Evolutionary conservation across 2,888 invertebrate species (phyloP).

Genomic region (Timema podura): DNA sequence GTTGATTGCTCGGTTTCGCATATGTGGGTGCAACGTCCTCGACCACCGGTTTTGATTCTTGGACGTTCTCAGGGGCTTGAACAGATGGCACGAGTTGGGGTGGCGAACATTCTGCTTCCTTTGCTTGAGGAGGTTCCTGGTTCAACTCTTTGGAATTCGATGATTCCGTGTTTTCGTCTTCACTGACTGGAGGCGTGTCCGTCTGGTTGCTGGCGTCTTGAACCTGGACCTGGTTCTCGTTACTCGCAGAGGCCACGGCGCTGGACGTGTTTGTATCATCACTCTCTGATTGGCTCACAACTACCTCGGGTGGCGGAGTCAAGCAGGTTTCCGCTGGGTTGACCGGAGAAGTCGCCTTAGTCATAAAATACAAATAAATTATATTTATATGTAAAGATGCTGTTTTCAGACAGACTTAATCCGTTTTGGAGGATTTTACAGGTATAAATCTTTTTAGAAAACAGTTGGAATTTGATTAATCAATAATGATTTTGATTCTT

Average conservation of each 20-base stretch:
- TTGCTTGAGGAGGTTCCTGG: too few species aligned
- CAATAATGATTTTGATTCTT: too few species aligned
- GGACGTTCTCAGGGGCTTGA: too few species aligned
- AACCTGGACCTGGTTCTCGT: conserved; percentile 43
- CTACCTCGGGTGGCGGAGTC: conserved; percentile 59
- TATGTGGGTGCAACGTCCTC: too few species aligned
- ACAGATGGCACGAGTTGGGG: too few species aligned
- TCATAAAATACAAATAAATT: neutral
- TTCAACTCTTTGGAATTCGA: too few species aligned
- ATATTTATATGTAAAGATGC: neutral
- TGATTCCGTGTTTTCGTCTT: conserved; percentile 50
- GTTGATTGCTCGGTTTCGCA: conserved; percentile 38
- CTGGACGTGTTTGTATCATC: conserved; percentile 18
- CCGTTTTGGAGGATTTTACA: too few species aligned
- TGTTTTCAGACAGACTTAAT: neutral
- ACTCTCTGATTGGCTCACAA: conserved; percentile 39
- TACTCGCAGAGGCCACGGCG: neutral
- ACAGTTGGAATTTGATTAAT: too few species aligned
- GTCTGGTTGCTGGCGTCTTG: conserved; percentile 83
- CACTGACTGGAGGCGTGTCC: conserved; percentile 65
- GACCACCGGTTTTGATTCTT: too few species aligned
- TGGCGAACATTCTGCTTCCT: too few species aligned
- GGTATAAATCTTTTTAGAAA: too few species aligned
- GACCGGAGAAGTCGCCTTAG: conserved; percentile 47
- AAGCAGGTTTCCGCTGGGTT: conserved; percentile 51